phyloP scores from a whole-genome alignment of 2,797 vertebrate species.

The Choloepus didactylus region DNA sequence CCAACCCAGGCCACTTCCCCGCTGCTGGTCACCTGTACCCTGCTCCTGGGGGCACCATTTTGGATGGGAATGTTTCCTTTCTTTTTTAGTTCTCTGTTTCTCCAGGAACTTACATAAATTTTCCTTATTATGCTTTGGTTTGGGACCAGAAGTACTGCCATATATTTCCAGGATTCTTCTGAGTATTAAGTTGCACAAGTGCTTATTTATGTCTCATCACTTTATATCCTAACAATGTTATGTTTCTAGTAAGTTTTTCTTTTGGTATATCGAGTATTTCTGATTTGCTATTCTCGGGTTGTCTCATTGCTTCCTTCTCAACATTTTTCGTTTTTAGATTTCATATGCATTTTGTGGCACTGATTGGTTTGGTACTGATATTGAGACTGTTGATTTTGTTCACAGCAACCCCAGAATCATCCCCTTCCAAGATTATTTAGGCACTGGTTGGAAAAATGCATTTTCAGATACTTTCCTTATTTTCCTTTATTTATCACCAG shows the following conservation, averaged over 20 bases:
- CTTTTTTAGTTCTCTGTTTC: constrained; percentile 26
- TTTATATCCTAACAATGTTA: not conserved
- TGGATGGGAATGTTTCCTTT: constrained; percentile 62
- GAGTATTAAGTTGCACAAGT: not conserved
- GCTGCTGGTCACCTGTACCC: constrained; percentile 81
- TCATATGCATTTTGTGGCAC: not conserved
- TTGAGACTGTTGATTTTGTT: constrained; percentile 46
- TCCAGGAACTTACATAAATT: not conserved
- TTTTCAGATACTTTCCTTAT: constrained; percentile 49
- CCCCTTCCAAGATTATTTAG: constrained; percentile 20
- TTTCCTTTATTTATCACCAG: constrained; percentile 45
- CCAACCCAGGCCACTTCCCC: constrained; percentile 84
- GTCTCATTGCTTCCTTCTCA: not conserved
- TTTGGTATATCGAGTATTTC: not conserved
- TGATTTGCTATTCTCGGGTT: constrained; percentile 51
- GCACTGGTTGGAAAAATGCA: constrained; percentile 34
- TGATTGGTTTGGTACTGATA: constrained; percentile 41
- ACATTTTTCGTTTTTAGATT: constrained; percentile 24
- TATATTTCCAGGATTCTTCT: not conserved
- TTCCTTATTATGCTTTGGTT: constrained; percentile 10
- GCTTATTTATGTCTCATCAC: constrained; percentile 8
- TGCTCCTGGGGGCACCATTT: constrained; percentile 85
- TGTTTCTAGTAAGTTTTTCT: constrained; percentile 40
- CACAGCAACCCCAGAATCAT: not conserved
- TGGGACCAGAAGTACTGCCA: not conserved